phyloP scores from a whole-genome alignment of 2,888 invertebrate genomes.

The Mythimna pallens region DNA sequence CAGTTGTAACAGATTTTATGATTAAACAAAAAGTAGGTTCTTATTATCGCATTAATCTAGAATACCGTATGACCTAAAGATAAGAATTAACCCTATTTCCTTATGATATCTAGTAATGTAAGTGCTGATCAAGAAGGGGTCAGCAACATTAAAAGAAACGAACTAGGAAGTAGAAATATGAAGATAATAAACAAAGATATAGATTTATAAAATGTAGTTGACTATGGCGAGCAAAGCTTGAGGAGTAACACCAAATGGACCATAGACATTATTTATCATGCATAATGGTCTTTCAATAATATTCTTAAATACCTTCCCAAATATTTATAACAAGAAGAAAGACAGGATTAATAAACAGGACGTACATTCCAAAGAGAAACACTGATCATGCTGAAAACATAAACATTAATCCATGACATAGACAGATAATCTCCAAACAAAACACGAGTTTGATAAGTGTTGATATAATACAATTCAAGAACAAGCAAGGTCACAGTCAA shows the following conservation, averaged over 20 bases:
- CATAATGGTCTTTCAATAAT: too few relatives aligned
- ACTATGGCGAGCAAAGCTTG: too few relatives aligned
- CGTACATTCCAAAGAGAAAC: not conserved
- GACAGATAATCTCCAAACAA: constrained; percentile 22
- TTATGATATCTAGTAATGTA: constrained; percentile 3
- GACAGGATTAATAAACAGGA: not conserved
- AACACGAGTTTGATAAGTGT: constrained; percentile 26
- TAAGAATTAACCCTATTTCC: constrained; percentile 27
- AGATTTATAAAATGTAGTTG: too few relatives aligned
- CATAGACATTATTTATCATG: too few relatives aligned
- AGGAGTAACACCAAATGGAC: too few relatives aligned
- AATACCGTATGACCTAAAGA: constrained; percentile 40
- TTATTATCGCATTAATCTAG: constrained; percentile 25
- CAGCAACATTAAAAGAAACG: not conserved
- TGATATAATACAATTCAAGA: constrained; percentile 68
- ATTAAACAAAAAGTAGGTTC: constrained; percentile 48
- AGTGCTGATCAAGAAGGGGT: not conserved
- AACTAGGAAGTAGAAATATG: too few relatives aligned
- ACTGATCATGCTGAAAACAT: not conserved
- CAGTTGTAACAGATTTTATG: constrained; percentile 43
- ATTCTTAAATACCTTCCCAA: too few relatives aligned
- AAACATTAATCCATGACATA: constrained; percentile 1
- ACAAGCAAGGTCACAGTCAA: constrained; percentile 69
- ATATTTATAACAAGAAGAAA: not conserved
- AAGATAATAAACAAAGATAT: too few relatives aligned